phyloP scores from a whole-genome alignment of 2,797 vertebrate species.

The Catostomus latipinnis region DNA sequence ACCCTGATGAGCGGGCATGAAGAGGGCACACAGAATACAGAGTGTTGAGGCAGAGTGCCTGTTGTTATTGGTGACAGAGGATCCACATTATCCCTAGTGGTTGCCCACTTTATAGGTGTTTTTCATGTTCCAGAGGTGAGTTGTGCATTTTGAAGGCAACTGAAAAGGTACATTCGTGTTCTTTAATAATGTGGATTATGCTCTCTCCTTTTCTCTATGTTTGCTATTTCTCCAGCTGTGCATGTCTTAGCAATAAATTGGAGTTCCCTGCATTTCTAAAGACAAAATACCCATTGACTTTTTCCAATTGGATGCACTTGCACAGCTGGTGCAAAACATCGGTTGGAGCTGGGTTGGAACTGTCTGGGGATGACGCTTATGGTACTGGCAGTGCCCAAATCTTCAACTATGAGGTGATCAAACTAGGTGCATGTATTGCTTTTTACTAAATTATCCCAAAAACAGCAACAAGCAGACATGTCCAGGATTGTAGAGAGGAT shows the following conservation, averaged over 20 bases:
- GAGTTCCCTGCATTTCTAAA: constrained; percentile 81
- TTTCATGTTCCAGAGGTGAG: constrained; percentile 79
- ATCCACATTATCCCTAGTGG: constrained; percentile 81
- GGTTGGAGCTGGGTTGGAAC: constrained; percentile 84
- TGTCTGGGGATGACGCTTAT: constrained; percentile 81
- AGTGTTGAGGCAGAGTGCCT: constrained; percentile 69
- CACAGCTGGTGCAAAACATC: constrained; percentile 80
- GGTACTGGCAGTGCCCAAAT: constrained; percentile 79
- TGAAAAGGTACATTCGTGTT: neutral
- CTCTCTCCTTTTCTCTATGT: constrained; percentile 63
- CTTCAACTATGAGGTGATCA: constrained; percentile 73
- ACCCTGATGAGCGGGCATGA: constrained; percentile 70
- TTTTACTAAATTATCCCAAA: constrained; percentile 80
- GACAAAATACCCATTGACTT: constrained; percentile 82
- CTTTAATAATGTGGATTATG: neutral
- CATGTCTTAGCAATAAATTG: constrained; percentile 81
- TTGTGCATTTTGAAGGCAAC: neutral
- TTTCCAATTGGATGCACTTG: constrained; percentile 80
- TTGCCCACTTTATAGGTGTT: constrained; percentile 78
- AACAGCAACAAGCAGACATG: constrained; percentile 68
- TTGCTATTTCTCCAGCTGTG: constrained; percentile 85
- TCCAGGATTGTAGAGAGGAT: constrained; percentile 74
- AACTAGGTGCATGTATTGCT: constrained; percentile 76
- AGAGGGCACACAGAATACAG: constrained; percentile 19
- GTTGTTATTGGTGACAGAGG: constrained; percentile 82